Evolutionary conservation across 2,797 vertebrate species (phyloP).

Genomic region (Bucorvus abyssinicus): DNA sequence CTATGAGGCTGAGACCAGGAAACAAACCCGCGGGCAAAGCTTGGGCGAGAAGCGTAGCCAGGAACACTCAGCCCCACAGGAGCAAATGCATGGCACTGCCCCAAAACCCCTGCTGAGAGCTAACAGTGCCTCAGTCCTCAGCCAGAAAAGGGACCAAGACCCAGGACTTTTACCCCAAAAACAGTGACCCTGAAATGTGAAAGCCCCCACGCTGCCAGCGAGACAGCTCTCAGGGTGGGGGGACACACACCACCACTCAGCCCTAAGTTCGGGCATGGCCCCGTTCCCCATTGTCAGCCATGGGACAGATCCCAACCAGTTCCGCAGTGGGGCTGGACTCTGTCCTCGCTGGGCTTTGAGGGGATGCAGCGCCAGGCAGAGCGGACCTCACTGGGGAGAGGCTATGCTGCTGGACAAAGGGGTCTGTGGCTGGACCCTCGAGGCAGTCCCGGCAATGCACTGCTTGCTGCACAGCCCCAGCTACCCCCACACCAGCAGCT

Average conservation of each 20-base stretch:
- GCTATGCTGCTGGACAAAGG: not conserved
- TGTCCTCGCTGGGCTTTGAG: fast-evolving
- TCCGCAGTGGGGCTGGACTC: fast-evolving
- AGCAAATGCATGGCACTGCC: not conserved
- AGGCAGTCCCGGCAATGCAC: fast-evolving
- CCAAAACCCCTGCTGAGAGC: not conserved
- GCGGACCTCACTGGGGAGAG: not conserved
- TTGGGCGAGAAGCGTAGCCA: not conserved
- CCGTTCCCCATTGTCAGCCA: not conserved
- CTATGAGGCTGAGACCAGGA: not conserved
- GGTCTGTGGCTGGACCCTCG: not conserved
- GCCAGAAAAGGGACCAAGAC: not conserved
- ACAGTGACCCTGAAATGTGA: not conserved
- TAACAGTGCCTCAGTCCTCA: not conserved
- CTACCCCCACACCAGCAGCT: not conserved
- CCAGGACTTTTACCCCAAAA: fast-evolving
- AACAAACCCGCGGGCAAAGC: not conserved
- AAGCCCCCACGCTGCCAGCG: not conserved
- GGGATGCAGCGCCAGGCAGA: not conserved
- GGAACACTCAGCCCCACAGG: fast-evolving
- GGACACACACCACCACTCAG: not conserved
- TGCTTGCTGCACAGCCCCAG: not conserved
- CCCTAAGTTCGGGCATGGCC: not conserved
- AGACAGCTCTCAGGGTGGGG: not conserved
- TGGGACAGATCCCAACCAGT: not conserved